Evolutionary conservation across 2,113 vertebrate species (phyloP).

Genomic region (Bos indicus): DNA sequence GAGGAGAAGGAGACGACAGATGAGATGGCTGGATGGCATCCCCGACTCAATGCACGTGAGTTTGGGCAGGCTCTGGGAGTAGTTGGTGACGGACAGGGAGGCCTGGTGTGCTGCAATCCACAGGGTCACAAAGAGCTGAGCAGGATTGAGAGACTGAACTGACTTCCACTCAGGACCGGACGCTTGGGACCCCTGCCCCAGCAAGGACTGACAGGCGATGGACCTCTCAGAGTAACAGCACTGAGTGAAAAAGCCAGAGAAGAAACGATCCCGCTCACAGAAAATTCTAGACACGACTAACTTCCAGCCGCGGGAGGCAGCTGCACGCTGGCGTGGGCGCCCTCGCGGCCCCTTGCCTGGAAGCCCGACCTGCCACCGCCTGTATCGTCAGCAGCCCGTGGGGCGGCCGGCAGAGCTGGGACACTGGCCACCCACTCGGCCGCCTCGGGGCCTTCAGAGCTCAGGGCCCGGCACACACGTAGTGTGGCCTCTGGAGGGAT

Average conservation of each 20-base stretch:
- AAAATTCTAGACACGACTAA: background rate
- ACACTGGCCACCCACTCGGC: background rate
- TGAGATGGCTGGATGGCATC: background rate
- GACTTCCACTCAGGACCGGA: background rate
- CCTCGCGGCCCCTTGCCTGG: background rate
- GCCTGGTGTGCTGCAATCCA: background rate
- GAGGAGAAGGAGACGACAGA: background rate
- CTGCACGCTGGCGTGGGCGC: background rate
- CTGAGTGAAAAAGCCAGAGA: too few species aligned
- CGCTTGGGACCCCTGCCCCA: background rate
- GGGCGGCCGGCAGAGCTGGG: background rate
- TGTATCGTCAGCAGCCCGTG: rapidly evolving
- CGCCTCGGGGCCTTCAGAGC: background rate
- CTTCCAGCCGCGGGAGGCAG: background rate
- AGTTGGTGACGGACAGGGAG: background rate
- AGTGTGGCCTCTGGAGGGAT: rapidly evolving
- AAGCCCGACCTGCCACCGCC: rapidly evolving
- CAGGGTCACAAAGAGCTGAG: background rate
- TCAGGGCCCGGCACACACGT: background rate
- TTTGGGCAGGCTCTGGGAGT: background rate
- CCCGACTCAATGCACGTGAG: background rate
- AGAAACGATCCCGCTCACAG: background rate
- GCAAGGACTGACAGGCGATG: background rate
- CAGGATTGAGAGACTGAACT: background rate
- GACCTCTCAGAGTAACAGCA: rapidly evolving